Percentiles rank a stretch among this genome's conserved stretches.
These are phyloP conservation scores for Parelbella ahira DNA, from an alignment of 2,888 invertebrate species.

Conservation along the genomic window DNA sequence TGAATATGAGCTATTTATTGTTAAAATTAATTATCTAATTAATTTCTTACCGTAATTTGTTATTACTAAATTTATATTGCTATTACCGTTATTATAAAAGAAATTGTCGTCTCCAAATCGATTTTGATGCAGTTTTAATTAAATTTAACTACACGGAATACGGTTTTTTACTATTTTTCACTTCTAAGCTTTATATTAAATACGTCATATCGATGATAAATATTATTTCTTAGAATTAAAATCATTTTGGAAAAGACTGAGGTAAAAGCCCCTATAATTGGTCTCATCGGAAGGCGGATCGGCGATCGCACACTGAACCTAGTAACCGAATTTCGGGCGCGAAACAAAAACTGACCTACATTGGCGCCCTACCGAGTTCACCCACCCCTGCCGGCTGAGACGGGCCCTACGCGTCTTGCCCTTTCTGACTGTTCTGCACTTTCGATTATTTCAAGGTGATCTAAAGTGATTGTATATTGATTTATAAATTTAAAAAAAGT, in stretches of 20 bases:
- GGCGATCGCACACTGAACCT: conserved; percentile 51
- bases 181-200: no score
- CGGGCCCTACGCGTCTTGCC: conserved; percentile 67
- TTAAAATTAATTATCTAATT: neutral
- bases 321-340: conserved; percentile 79
- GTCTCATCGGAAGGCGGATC: conserved; percentile 32
- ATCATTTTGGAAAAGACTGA: conserved; percentile 10
- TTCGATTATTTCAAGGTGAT: conserved; percentile 61
- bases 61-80: no score
- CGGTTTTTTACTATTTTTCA: no score
- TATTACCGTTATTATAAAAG: conserved; percentile 14
- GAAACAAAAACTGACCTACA: conserved; percentile 81
- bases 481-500: no score
- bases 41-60: no score
- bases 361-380: conserved; percentile 75
- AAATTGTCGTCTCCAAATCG: no score
- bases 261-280: conserved; percentile 26
- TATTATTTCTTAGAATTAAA: no score
- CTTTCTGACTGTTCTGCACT: conserved; percentile 56
- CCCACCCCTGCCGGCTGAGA: conserved; percentile 68
- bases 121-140: no score
- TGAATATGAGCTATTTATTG: conserved; percentile 1
- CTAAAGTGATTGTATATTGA: no score
- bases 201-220: no score
- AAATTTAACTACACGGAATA: no score